Percentiles rank a stretch among this genome's conserved stretches.
phyloP scores from a whole-genome alignment of 2,113 vertebrate genomes.

The Esox niger region DNA sequence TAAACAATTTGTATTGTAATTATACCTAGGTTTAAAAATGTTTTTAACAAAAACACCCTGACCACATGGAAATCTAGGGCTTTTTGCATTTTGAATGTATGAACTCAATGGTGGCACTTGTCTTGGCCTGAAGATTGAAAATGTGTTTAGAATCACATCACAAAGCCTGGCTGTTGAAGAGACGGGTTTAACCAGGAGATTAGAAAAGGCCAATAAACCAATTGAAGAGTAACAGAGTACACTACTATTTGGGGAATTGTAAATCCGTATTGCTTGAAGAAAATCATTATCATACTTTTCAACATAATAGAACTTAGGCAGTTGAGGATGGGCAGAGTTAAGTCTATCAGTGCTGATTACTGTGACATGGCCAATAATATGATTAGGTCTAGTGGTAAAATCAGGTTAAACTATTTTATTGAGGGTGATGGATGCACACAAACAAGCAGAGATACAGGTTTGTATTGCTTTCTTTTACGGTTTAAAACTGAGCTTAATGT shows the following conservation, averaged over 20 bases:
- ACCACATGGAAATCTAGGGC: background rate
- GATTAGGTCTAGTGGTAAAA: too few relatives aligned
- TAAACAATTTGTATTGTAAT: slow-evolving; percentile 1
- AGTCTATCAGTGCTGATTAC: too few relatives aligned
- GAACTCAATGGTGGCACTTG: background rate
- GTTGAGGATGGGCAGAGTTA: too few relatives aligned
- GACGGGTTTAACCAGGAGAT: background rate
- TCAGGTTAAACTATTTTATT: too few relatives aligned
- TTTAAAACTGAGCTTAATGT: too few relatives aligned
- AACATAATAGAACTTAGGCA: too few relatives aligned
- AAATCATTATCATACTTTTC: background rate
- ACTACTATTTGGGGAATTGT: background rate
- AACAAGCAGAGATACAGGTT: too few relatives aligned
- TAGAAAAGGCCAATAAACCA: background rate
- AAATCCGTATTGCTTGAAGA: background rate
- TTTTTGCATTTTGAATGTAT: slow-evolving; percentile 4
- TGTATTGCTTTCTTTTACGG: too few relatives aligned
- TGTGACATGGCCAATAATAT: too few relatives aligned
- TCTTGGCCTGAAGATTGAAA: background rate
- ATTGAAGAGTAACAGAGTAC: background rate
- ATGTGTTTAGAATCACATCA: slow-evolving; percentile 6
- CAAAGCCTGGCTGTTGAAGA: background rate
- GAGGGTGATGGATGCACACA: too few relatives aligned
- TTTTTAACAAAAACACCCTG: too few relatives aligned
- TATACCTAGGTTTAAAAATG: slow-evolving; percentile 19